Evolutionary conservation across 1,140 invertebrate genomes (phyloP), one percentile per base, ranked within the genome.

Genomic region (Drosophila varians): DNA sequence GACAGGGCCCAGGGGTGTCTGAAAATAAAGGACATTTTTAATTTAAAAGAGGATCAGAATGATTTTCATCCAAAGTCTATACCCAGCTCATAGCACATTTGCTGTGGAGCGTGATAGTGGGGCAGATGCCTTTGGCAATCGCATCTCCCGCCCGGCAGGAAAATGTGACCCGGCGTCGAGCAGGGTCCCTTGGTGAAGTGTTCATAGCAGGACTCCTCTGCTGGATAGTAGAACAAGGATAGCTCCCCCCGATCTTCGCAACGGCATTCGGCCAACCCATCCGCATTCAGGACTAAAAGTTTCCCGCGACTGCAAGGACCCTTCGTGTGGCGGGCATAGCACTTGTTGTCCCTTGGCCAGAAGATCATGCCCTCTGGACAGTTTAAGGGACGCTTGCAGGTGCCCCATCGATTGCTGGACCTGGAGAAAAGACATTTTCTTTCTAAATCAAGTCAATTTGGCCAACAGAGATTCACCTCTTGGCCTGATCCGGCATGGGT

Each of bases 131-230:
- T 65, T 53, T 94, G 92, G 71, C 96, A 97, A 18, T 95, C 95
- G 77, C 96, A 97, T 3, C 90, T 91, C 0, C 94, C 93, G 4
- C 94, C 94, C 0, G 96, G 95, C 52, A 96, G 89, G 89, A 96
- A 96, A 34, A 96, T 90, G 82, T 95, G 93, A 0, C 96, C 96
- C 1, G 92, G 92, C 80, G 94, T 94, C 26, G 93, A 93, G 79
- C 96, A 97, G 3, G 96, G 96, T 1, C 96, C 96, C 68, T 93
- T 93, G 0, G 95, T 95, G 75, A 94, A 96, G 83, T 96, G 95
- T 72, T 96, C 94, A 73, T 96, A 95, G 77, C 96, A 97, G 3
- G 94, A 93, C 5, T 93, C 93, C 23, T 93, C 93, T 4, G 77
- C 86, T 0, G 91, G 77, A 92, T 93, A 94, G 26, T 91, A 92